Evolutionary conservation across 2,888 invertebrate genomes (phyloP).

Genomic region (Stramonita haemastoma): DNA sequence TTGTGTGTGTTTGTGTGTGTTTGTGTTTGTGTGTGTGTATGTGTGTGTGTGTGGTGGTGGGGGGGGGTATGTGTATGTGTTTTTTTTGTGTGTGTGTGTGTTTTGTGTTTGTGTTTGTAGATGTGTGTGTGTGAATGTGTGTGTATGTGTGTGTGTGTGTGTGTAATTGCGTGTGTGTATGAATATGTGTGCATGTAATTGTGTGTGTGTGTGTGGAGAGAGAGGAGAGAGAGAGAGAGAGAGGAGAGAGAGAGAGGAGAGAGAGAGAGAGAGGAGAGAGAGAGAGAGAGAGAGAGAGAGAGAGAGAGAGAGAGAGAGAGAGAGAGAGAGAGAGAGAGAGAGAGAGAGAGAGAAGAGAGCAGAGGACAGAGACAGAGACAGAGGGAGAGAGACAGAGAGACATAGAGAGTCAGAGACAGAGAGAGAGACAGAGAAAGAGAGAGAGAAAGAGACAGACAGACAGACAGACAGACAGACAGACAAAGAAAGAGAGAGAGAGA

Average conservation of each 20-base stretch:
- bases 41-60: not conserved
- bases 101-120: too few relatives aligned
- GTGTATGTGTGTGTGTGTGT: too few relatives aligned
- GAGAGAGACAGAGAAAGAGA: not conserved
- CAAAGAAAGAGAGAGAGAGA: not conserved
- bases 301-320: too few relatives aligned
- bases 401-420: not conserved
- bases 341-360: not conserved
- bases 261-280: too few relatives aligned
- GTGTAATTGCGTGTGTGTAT: not conserved
- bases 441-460: not conserved
- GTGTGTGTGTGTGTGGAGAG: not conserved
- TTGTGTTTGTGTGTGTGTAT: not conserved
- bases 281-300: too few relatives aligned
- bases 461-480: not conserved
- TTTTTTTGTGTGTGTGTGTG: too few relatives aligned
- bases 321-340: not conserved
- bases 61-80: too few relatives aligned
- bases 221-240: not conserved
- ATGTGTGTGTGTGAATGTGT: too few relatives aligned
- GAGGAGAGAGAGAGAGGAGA: too few relatives aligned
- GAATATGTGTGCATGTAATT: not conserved
- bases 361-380: not conserved
- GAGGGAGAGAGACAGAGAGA: not conserved
- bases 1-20: not conserved